A percentile compares a stretch with the other conserved stretches of the same genome.
phyloP scores from a whole-genome alignment of 2,113 vertebrate species.

The Grallaria varia region DNA sequence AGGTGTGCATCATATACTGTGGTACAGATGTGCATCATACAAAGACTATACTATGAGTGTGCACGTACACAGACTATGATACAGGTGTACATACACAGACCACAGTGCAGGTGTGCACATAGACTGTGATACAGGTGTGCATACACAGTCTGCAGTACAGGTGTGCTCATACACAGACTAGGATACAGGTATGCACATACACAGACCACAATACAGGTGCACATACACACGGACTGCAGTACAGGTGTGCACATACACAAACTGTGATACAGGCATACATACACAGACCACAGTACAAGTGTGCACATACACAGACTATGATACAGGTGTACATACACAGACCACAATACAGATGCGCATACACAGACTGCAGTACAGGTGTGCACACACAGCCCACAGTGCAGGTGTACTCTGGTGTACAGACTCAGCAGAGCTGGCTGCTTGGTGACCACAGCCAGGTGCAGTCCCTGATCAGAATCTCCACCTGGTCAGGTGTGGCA shows the following conservation, averaged over 20 bases:
- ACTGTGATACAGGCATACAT: background rate
- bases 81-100: background rate
- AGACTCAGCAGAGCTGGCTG: background rate
- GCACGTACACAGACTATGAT: fast-evolving
- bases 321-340: background rate
- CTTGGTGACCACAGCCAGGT: fast-evolving
- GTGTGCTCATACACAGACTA: background rate
- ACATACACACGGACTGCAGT: too few relatives aligned
- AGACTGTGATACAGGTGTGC: too few relatives aligned
- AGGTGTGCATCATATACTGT: background rate
- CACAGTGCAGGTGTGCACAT: background rate
- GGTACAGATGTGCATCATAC: background rate
- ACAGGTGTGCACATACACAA: background rate
- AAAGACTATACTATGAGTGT: fast-evolving
- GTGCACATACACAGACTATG: too few relatives aligned
- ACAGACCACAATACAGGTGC: too few relatives aligned
- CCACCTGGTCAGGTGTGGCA: fast-evolving
- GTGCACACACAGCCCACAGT: too few relatives aligned
- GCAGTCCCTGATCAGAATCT: fast-evolving
- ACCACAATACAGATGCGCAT: background rate
- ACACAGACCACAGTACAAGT: background rate
- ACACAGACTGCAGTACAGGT: background rate
- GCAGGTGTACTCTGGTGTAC: background rate
- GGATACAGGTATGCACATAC: background rate
- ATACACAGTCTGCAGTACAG: too few relatives aligned